Conservation (phyloP, 2,888 invertebrate species). For the Troides aeacus region DNA sequence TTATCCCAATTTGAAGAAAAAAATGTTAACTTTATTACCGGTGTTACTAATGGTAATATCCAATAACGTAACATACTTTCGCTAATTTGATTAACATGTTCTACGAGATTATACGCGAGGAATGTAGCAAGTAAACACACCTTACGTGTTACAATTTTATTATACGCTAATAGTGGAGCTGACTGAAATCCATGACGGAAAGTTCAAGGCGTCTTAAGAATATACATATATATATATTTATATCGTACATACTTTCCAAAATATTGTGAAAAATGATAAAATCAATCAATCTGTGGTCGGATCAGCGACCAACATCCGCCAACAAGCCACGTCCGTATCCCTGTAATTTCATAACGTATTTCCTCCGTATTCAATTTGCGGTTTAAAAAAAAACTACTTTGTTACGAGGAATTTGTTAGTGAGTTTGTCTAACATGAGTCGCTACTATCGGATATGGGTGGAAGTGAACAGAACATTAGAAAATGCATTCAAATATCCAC, state of each 20-base stretch:
- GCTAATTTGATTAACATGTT: conserved; percentile 19
- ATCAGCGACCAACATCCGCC: conserved; percentile 23
- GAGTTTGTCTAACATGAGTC: neutral
- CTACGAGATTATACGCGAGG: conserved; percentile 8
- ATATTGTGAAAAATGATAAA: neutral
- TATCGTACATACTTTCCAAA: neutral
- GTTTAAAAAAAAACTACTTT: neutral
- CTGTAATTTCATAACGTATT: conserved; percentile 21
- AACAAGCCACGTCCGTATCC: conserved; percentile 11
- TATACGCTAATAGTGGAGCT: neutral
- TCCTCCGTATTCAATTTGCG: conserved; percentile 22
- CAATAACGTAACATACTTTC: conserved; percentile 23
- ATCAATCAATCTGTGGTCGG: conserved; percentile 20
- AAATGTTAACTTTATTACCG: neutral
- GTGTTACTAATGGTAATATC: conserved; percentile 17
- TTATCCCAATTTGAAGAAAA: neutral
- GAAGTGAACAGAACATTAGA: neutral
- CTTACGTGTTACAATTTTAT: conserved; percentile 1
- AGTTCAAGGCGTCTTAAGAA: neutral
- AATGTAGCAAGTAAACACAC: conserved; percentile 9
- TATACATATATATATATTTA: neutral
- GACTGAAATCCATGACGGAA: neutral
- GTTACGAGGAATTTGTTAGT: neutral
- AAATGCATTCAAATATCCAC: neutral
- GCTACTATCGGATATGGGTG: neutral